Percentiles rank a stretch among this genome's conserved stretches.
Evolutionary conservation across 2,888 invertebrate genomes (phyloP).

Genomic region (Caradrina clavipalpis): DNA sequence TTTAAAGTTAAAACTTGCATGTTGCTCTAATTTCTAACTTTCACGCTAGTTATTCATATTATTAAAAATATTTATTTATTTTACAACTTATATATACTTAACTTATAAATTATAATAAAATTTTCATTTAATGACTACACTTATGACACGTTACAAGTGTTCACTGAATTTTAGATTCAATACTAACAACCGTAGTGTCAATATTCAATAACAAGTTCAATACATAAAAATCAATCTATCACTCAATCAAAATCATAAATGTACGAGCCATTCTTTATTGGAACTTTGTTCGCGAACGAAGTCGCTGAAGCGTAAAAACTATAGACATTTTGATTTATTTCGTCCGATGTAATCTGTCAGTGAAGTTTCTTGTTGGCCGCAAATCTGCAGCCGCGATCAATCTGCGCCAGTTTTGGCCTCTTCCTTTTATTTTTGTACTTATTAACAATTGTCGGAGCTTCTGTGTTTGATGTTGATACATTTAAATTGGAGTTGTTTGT

Average conservation of each 20-base stretch:
- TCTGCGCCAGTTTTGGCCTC: constrained; percentile 67
- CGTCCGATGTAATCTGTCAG: constrained; percentile 73
- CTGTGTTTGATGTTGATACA: constrained; percentile 54
- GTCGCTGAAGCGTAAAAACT: constrained; percentile 61
- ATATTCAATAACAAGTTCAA: constrained; percentile 1
- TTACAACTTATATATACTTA: no score
- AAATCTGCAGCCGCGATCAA: constrained; percentile 73
- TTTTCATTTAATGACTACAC: no score
- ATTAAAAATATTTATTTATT: no score
- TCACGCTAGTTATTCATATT: no score
- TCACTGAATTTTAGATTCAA: neutral
- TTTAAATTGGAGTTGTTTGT: constrained; percentile 34
- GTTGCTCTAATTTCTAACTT: constrained; percentile 1
- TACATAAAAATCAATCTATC: constrained; percentile 22
- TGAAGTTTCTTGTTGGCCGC: constrained; percentile 73
- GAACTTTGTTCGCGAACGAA: constrained; percentile 51
- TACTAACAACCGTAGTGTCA: neutral
- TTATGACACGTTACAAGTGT: neutral
- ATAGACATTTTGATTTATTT: constrained; percentile 63
- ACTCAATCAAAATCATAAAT: constrained; percentile 46
- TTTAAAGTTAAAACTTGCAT: constrained; percentile 3
- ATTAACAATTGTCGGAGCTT: constrained; percentile 69
- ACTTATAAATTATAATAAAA: no score
- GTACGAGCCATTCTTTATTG: constrained; percentile 42
- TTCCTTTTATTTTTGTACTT: constrained; percentile 71